phyloP scores from a whole-genome alignment of 1,140 invertebrate species.

The Drosophila nebulosa region DNA sequence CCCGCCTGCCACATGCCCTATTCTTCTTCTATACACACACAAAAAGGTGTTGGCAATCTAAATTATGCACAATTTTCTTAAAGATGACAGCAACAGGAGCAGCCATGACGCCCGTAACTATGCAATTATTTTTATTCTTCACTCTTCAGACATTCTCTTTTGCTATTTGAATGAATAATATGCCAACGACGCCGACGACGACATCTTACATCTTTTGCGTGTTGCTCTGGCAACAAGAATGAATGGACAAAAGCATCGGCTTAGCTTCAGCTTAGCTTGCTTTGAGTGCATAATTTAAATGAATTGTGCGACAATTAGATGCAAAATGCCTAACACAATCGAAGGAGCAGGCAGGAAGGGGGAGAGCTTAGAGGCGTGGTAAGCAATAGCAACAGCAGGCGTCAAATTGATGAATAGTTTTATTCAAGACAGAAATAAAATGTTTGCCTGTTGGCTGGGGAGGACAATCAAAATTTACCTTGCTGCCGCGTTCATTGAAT shows the following conservation, averaged over 20 bases:
- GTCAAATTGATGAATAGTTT: background rate
- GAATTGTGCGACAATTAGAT: constrained; percentile 59
- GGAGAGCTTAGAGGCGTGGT: background rate
- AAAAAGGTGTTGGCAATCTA: constrained; percentile 33
- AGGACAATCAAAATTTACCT: constrained; percentile 88
- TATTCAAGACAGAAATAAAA: constrained; percentile 5
- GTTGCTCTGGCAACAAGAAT: constrained; percentile 22
- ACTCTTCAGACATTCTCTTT: background rate
- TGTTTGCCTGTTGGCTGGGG: background rate
- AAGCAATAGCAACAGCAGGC: background rate
- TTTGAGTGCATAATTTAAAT: constrained; percentile 60
- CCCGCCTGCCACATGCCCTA: background rate
- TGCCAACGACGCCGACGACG: background rate
- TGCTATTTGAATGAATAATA: constrained; percentile 29
- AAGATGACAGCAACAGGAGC: background rate
- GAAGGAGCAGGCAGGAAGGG: background rate
- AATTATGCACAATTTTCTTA: constrained; percentile 44
- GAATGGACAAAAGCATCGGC: constrained; percentile 8
- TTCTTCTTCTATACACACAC: background rate
- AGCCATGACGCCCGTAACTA: constrained; percentile 46
- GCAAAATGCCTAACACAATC: constrained; percentile 45
- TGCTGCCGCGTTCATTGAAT: constrained; percentile 99
- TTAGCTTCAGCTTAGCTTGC: constrained; percentile 7
- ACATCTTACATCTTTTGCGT: no score
- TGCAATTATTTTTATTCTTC: constrained; percentile 63